These are phyloP conservation scores for Philypnodon macrostomus DNA, from an alignment of 2,797 vertebrate species.

Conservation along the genomic window DNA sequence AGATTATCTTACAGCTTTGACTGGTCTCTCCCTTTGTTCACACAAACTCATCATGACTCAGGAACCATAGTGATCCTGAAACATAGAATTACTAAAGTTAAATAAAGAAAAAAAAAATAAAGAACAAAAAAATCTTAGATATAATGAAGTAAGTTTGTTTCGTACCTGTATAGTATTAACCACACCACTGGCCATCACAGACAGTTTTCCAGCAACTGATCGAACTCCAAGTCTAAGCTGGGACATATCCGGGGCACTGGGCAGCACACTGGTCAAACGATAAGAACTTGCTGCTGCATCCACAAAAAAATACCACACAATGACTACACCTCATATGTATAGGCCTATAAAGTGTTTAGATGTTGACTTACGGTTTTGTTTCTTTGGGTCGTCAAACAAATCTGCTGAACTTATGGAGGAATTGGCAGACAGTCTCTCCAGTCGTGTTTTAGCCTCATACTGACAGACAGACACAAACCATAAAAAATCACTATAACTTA, in stretches of 20 bases:
- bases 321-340: neutral
- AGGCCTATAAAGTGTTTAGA: neutral
- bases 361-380: constrained; percentile 75
- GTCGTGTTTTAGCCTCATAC: constrained; percentile 87
- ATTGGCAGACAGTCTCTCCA: constrained; percentile 86
- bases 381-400: constrained; percentile 91
- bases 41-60: constrained; percentile 42
- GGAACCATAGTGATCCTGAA: constrained; percentile 78
- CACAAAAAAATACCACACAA: neutral
- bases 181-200: constrained; percentile 93
- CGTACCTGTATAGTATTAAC: constrained; percentile 91
- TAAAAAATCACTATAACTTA: neutral
- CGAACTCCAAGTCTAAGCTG: constrained; percentile 91
- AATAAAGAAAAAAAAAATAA: neutral
- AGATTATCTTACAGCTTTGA: constrained; percentile 20
- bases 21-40: constrained; percentile 2
- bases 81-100: neutral
- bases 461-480: constrained; percentile 40
- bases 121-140: neutral
- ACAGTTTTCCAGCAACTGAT: constrained; percentile 90
- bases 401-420: constrained; percentile 92
- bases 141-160: too few species aligned
- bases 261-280: constrained; percentile 84
- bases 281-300: constrained; percentile 84
- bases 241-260: constrained; percentile 88